Conservation (phyloP, 2,888 invertebrate species). For the Chymomyza caudatula region DNA sequence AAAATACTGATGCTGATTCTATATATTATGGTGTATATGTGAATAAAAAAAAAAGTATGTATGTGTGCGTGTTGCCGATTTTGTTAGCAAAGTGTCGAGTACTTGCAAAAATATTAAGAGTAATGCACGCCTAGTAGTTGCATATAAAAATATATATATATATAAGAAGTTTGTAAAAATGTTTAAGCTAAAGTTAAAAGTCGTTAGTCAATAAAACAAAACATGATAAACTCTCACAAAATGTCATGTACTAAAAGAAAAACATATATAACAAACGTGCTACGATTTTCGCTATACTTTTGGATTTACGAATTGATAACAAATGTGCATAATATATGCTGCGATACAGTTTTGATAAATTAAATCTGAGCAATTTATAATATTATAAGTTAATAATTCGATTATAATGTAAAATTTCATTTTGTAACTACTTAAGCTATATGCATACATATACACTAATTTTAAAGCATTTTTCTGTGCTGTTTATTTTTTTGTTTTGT, state of each 20-base stretch:
- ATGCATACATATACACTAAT: no score
- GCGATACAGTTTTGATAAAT: no score
- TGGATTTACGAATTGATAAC: background rate
- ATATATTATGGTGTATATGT: slow-evolving; percentile 20
- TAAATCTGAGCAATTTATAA: no score
- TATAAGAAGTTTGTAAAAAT: background rate
- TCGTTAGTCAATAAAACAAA: slow-evolving; percentile 37
- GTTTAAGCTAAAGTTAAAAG: slow-evolving; percentile 25
- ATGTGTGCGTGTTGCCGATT: slow-evolving; percentile 12
- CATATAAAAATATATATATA: background rate
- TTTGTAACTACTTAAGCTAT: no score
- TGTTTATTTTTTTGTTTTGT: no score
- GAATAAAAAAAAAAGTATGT: slow-evolving; percentile 25
- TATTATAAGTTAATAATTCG: no score
- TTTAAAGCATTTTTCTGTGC: no score
- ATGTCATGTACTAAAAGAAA: background rate
- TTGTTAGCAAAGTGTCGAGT: background rate
- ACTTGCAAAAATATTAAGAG: slow-evolving; percentile 17
- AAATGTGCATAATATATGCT: no score
- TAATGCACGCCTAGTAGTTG: slow-evolving; percentile 36
- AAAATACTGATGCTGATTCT: background rate
- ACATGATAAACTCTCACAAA: background rate
- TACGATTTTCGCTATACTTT: background rate
- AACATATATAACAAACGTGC: background rate
- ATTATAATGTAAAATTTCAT: no score